These are phyloP conservation scores for Cartodere bifasciata DNA, from an alignment of 2,888 invertebrate species.

Conservation along the genomic window DNA sequence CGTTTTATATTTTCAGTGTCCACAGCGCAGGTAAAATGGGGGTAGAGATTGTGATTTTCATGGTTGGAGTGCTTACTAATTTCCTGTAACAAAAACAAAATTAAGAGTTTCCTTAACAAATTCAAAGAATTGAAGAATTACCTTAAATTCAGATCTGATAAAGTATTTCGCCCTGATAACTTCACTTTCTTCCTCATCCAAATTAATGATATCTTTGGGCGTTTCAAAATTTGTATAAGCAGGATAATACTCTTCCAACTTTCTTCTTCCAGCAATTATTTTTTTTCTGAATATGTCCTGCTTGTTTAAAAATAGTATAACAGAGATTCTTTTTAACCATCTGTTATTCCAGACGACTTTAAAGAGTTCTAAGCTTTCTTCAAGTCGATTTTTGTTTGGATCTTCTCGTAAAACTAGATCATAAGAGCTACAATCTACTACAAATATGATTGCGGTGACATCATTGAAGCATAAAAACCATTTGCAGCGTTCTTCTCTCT, in stretches of 20 bases:
- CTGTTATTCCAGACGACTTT: conserved; percentile 99
- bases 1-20: conserved; percentile 70
- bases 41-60: conserved; percentile 96
- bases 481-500: conserved; percentile 93
- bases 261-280: conserved; percentile 77
- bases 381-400: conserved; percentile 88
- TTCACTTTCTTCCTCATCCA: conserved; percentile 3
- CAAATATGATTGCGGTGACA: conserved; percentile 98
- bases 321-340: conserved; percentile 97
- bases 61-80: conserved; percentile 94
- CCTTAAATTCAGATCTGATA: conserved; percentile 83
- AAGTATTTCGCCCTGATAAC: conserved; percentile 11
- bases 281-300: conserved; percentile 96
- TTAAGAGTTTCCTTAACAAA: too few species aligned
- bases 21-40: conserved; percentile 98
- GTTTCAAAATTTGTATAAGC: conserved; percentile 67
- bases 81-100: conserved; percentile 50
- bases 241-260: conserved; percentile 91
- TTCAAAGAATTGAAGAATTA: conserved; percentile 36
- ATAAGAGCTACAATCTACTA: conserved; percentile 95
- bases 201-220: conserved; percentile 20
- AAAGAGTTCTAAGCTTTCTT: conserved; percentile 93
- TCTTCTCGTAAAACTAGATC: conserved; percentile 98
- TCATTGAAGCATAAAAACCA: conserved; percentile 99
- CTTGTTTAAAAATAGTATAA: conserved; percentile 97